Conservation (phyloP, 1,140 invertebrate species). For the Melitaea cinxia region DNA sequence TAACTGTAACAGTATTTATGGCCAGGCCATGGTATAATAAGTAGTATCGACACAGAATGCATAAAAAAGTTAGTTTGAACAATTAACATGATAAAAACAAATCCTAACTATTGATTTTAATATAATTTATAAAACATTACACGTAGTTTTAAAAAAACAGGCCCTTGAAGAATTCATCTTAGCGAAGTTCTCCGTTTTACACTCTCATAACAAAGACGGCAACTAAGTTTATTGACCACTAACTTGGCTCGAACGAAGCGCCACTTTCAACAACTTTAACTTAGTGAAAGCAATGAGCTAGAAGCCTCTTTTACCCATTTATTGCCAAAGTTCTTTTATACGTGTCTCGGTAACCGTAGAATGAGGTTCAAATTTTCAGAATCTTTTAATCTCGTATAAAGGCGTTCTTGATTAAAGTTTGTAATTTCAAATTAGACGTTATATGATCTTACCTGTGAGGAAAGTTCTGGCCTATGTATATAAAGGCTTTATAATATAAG, state of each 20-base stretch:
- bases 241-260: slow-evolving; percentile 40
- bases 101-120: slow-evolving; percentile 8
- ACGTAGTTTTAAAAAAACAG: slow-evolving; percentile 13
- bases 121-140: slow-evolving; percentile 12
- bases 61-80: no score
- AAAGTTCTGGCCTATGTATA: no score
- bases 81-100: no score
- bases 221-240: slow-evolving; percentile 68
- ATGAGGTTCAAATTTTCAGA: slow-evolving; percentile 32
- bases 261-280: slow-evolving; percentile 72
- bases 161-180: slow-evolving; percentile 19
- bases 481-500: no score
- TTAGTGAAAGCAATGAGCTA: slow-evolving; percentile 64
- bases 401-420: slow-evolving; percentile 14
- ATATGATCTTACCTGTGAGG: neutral
- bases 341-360: slow-evolving; percentile 55
- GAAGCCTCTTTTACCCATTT: slow-evolving; percentile 68
- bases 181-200: slow-evolving; percentile 55
- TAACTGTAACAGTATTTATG: no score
- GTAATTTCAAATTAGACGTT: neutral
- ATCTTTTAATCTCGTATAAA: slow-evolving; percentile 35
- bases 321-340: slow-evolving; percentile 73
- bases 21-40: no score
- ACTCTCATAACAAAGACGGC: slow-evolving; percentile 46
- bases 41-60: no score